phyloP scores from a whole-genome alignment of 2,113 vertebrate genomes.

The Hipposideros armiger region DNA sequence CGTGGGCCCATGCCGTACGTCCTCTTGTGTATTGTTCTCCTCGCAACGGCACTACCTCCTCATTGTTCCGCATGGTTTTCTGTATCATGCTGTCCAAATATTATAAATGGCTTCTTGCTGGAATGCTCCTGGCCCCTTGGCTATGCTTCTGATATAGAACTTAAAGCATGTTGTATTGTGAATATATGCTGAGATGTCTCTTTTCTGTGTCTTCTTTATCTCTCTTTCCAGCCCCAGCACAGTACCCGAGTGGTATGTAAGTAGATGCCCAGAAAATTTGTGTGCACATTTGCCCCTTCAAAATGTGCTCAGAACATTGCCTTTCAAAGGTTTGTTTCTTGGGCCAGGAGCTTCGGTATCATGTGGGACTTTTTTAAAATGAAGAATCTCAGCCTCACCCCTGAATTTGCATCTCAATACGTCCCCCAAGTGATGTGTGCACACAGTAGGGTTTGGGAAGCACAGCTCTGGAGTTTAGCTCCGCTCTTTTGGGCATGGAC shows the following conservation, averaged over 20 bases:
- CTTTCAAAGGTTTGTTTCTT: not conserved
- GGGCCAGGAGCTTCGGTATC: not conserved
- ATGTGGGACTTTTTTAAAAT: not conserved
- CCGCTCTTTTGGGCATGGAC: not conserved
- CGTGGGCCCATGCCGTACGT: not conserved
- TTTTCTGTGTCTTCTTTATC: not conserved
- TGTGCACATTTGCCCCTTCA: not conserved
- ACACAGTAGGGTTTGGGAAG: not conserved
- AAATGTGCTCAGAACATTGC: not conserved
- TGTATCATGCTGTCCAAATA: not conserved
- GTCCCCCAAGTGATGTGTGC: not conserved
- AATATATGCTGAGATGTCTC: not conserved
- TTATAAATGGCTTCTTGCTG: not conserved
- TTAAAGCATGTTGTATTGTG: not conserved
- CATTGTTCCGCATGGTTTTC: not conserved
- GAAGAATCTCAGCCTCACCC: not conserved
- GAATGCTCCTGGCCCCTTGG: not conserved
- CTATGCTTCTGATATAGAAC: not conserved
- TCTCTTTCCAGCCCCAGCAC: not conserved
- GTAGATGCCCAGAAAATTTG: not conserved
- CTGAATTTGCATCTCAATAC: not conserved
- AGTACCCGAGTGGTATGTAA: not conserved
- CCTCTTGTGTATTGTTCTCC: not conserved
- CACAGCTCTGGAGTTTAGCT: not conserved
- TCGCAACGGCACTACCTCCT: not conserved